Percentiles rank a stretch among this genome's conserved stretches.
phyloP scores from a whole-genome alignment of 92 coral and sea anemone genomes.

The Porites rus region DNA sequence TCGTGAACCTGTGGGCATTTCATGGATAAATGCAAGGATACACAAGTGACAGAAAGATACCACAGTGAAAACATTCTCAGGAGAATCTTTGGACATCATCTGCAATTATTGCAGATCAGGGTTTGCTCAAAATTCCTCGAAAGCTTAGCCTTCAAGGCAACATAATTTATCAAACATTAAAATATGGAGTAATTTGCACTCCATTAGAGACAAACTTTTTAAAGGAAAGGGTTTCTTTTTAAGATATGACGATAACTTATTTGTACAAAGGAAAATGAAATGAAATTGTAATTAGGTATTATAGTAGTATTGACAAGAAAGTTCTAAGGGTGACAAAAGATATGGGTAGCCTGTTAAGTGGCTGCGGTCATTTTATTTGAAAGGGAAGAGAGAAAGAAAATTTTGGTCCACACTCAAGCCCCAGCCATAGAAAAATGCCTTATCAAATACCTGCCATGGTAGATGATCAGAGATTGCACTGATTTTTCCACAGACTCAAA shows the following conservation, averaged over 20 bases:
- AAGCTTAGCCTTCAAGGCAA: slow-evolving; percentile 36
- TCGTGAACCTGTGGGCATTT: no score
- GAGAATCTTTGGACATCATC: background rate
- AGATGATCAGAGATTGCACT: background rate
- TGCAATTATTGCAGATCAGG: background rate
- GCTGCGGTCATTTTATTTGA: no score
- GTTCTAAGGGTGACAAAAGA: background rate
- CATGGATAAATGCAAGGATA: background rate
- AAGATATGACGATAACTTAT: background rate
- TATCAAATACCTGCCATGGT: background rate
- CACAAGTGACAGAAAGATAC: background rate
- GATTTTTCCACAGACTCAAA: background rate
- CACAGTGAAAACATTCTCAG: background rate
- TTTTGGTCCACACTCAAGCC: no score
- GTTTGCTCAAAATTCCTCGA: slow-evolving; percentile 9
- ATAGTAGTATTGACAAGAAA: background rate
- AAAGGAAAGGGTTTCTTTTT: background rate
- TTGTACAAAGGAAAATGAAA: background rate
- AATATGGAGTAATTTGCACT: no score
- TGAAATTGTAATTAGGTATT: background rate
- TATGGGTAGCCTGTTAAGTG: no score
- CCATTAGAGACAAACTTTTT: background rate
- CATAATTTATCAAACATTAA: background rate
- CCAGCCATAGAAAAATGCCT: background rate
- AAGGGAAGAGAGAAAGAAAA: no score